Percentiles rank a stretch among this genome's conserved stretches.
Conservation (phyloP, 92 coral and sea anemone species). For the Zoanthus gigantus region DNA sequence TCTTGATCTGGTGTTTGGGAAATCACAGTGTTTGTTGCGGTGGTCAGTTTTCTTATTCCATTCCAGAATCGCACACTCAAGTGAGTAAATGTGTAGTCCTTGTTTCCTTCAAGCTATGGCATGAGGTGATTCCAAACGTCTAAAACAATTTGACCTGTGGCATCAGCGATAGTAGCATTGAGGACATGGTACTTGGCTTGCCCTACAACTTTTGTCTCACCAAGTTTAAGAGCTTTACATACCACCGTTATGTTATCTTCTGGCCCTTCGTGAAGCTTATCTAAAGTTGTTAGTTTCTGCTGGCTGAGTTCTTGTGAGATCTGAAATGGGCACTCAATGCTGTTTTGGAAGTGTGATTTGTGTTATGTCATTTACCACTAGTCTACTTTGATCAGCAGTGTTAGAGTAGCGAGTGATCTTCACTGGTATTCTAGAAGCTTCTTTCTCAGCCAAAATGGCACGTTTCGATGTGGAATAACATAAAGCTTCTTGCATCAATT, state of each 20-base stretch:
- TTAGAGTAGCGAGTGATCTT: constrained; percentile 60
- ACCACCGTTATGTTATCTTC: constrained; percentile 54
- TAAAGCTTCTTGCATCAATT: constrained; percentile 38
- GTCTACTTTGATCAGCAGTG: constrained; percentile 53
- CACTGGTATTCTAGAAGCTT: constrained; percentile 59
- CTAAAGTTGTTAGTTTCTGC: constrained; percentile 49
- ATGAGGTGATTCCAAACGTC: constrained; percentile 57
- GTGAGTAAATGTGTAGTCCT: constrained; percentile 42
- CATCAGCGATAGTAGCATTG: constrained; percentile 56
- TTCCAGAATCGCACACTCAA: constrained; percentile 58
- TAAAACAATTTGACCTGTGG: constrained; percentile 59
- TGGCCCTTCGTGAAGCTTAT: constrained; percentile 46
- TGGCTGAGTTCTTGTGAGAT: constrained; percentile 49
- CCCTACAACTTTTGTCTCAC: constrained; percentile 56
- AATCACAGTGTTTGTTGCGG: constrained; percentile 39
- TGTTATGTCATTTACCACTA: constrained; percentile 50
- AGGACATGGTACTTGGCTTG: constrained; percentile 59
- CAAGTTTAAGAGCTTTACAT: constrained; percentile 55
- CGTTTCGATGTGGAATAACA: constrained; percentile 57
- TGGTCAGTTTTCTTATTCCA: constrained; percentile 52
- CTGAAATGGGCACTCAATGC: constrained; percentile 59
- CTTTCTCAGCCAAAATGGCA: constrained; percentile 56
- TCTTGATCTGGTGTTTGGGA: not conserved
- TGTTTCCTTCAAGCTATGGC: constrained; percentile 3
- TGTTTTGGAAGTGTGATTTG: constrained; percentile 44